These are phyloP conservation scores for Condylura cristata DNA, from an alignment of 2,113 vertebrate genomes.

Conservation along the genomic window DNA sequence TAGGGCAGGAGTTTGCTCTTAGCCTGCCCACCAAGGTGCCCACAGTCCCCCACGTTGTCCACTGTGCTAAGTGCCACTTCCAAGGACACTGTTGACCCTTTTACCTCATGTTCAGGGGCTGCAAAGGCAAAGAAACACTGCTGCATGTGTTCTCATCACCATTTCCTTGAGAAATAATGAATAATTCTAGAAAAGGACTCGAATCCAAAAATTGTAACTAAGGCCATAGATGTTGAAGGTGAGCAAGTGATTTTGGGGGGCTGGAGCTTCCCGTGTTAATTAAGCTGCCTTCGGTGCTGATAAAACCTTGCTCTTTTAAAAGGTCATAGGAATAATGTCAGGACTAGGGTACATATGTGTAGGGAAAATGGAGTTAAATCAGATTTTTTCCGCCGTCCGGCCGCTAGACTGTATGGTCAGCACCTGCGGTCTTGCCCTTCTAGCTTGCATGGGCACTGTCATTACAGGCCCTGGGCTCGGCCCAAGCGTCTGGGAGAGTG, in stretches of 20 bases:
- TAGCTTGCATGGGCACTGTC: too few species aligned
- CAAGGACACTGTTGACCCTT: not conserved
- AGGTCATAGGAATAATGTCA: conserved; percentile 66
- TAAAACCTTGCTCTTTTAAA: conserved; percentile 73
- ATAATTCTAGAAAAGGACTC: not conserved
- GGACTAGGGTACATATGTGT: conserved; percentile 19
- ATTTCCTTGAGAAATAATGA: not conserved
- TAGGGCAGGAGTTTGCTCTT: not conserved
- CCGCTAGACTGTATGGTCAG: too few species aligned
- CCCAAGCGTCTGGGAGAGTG: too few species aligned
- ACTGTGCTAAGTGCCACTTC: not conserved
- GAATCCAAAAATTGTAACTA: conserved; percentile 59
- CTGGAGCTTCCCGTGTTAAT: conserved; percentile 74
- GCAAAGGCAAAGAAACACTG: not conserved
- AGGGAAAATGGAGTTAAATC: too few species aligned
- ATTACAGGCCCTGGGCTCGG: too few species aligned
- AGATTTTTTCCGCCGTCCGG: too few species aligned
- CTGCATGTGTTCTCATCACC: not conserved
- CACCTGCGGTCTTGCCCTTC: too few species aligned
- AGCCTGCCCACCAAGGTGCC: too few species aligned
- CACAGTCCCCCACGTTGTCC: too few species aligned
- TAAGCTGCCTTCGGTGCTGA: conserved; percentile 71
- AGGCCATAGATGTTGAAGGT: conserved; percentile 48
- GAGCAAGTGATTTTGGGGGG: conserved; percentile 45
- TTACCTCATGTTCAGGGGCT: not conserved